Conservation (phyloP, 1,140 invertebrate species). For the Pomacea maculata region DNA sequence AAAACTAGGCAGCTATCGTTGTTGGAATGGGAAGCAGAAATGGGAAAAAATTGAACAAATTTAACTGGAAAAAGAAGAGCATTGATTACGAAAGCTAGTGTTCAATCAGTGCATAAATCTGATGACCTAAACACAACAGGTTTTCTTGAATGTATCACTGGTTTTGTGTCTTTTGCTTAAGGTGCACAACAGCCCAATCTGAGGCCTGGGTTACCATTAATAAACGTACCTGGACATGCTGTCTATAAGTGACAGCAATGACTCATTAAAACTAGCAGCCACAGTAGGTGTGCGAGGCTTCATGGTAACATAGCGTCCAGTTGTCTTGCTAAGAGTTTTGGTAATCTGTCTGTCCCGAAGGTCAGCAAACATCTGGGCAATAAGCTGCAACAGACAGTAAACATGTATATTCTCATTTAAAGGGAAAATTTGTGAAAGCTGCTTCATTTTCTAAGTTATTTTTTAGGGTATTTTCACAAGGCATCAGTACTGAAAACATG, state of each 20-base stretch:
- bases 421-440: too few relatives aligned
- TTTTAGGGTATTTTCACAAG: too few relatives aligned
- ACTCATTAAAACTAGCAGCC: constrained; percentile 92
- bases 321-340: constrained; percentile 78
- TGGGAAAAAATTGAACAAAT: too few relatives aligned
- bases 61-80: too few relatives aligned
- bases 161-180: neutral
- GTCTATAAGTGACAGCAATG: constrained; percentile 87
- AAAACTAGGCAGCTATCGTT: too few relatives aligned
- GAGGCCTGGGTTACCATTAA: neutral
- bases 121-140: too few relatives aligned
- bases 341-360: constrained; percentile 71
- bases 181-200: neutral
- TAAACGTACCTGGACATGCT: constrained; percentile 83
- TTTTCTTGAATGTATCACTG: neutral
- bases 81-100: too few relatives aligned
- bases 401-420: too few relatives aligned
- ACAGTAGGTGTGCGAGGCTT: constrained; percentile 95
- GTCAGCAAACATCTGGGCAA: constrained; percentile 80
- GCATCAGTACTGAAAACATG: too few relatives aligned
- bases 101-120: too few relatives aligned
- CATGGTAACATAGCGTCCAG: constrained; percentile 95
- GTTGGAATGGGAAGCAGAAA: too few relatives aligned
- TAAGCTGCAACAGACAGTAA: constrained; percentile 69
- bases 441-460: too few relatives aligned